Percentiles rank a stretch among this genome's conserved stretches.
Conservation (phyloP, 2,797 vertebrate species). For the Microctenopoma lineatum region DNA sequence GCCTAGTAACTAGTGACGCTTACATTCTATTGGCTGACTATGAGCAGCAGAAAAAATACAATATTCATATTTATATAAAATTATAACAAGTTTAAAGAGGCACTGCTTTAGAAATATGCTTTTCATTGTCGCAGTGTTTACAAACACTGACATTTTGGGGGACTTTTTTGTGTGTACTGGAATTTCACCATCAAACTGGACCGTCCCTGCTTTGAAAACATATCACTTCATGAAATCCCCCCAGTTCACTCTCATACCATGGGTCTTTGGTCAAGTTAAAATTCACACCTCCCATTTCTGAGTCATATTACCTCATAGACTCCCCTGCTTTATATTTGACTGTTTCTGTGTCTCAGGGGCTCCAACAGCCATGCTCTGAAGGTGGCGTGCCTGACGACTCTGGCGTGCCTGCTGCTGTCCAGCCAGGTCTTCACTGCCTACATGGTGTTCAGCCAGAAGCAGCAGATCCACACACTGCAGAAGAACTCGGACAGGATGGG, state of each 20-base stretch:
- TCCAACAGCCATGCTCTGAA: conserved; percentile 77
- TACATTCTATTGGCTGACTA: conserved; percentile 49
- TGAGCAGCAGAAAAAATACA: not conserved
- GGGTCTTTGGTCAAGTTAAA: not conserved
- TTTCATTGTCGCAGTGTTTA: not conserved
- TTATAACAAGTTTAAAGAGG: too few relatives aligned
- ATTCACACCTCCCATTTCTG: not conserved
- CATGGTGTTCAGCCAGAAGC: conserved; percentile 87
- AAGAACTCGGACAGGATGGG: conserved; percentile 77
- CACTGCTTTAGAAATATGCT: not conserved
- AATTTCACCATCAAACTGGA: conserved; percentile 8
- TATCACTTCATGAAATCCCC: not conserved
- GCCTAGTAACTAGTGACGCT: conserved; percentile 68
- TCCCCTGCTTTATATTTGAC: not conserved
- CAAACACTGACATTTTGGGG: too few relatives aligned
- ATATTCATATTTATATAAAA: not conserved
- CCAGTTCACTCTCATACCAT: not conserved
- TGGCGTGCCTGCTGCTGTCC: conserved; percentile 89
- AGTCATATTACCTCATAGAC: not conserved
- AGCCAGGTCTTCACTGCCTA: conserved; percentile 91
- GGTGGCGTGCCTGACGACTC: conserved; percentile 84
- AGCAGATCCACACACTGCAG: conserved; percentile 85
- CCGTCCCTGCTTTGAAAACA: not conserved
- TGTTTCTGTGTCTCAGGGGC: conserved; percentile 35
- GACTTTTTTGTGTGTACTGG: not conserved